Conservation (phyloP, 1,140 invertebrate species). For the Arctopsyche grandis region DNA sequence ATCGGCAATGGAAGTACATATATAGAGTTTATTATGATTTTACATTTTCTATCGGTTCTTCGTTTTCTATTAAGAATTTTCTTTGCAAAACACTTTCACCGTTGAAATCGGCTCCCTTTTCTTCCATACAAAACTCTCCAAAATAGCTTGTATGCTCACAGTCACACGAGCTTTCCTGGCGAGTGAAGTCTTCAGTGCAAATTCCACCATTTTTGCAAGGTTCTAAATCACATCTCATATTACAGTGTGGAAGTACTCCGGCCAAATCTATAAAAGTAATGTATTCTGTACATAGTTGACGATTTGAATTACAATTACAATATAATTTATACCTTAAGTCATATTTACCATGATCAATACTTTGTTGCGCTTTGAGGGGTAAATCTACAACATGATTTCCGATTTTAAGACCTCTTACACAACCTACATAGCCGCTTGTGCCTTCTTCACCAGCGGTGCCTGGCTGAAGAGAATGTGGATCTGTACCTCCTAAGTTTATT, state of each 20-base stretch:
- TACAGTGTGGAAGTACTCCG: conserved; percentile 82
- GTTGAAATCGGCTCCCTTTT: conserved; percentile 89
- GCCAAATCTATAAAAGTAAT: conserved; percentile 61
- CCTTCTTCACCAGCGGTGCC: conserved; percentile 69
- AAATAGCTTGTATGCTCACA: conserved; percentile 90
- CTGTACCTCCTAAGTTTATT: conserved; percentile 88
- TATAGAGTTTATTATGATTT: neutral
- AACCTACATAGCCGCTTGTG: conserved; percentile 84
- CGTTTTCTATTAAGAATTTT: conserved; percentile 73
- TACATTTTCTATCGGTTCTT: conserved; percentile 71
- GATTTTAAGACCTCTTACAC: conserved; percentile 88
- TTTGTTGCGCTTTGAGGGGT: conserved; percentile 74
- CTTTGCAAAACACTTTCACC: conserved; percentile 84
- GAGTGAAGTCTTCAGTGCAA: conserved; percentile 90
- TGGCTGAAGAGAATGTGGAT: conserved; percentile 75
- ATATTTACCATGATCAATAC: conserved; percentile 74
- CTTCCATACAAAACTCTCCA: conserved; percentile 79
- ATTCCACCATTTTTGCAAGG: conserved; percentile 89
- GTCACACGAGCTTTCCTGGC: conserved; percentile 84
- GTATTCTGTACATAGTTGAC: neutral
- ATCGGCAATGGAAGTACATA: neutral
- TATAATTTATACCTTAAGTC: neutral
- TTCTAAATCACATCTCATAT: conserved; percentile 87
- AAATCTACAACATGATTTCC: conserved; percentile 82
- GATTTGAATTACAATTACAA: neutral